phyloP scores from a whole-genome alignment of 2,113 vertebrate species.

The Platysternon megacephalum region DNA sequence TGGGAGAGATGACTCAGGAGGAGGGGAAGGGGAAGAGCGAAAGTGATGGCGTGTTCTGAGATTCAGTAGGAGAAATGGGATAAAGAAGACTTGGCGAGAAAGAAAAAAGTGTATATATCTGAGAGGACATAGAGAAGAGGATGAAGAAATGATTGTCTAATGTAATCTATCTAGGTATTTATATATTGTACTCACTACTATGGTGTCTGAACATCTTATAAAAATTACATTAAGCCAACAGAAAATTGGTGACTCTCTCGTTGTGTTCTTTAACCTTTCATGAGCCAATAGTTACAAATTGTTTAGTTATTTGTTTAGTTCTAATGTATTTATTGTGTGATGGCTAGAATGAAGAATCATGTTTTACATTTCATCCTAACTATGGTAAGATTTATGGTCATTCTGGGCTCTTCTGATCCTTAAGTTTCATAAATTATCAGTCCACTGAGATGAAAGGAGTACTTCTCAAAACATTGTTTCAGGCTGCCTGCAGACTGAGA shows the following conservation, averaged over 20 bases:
- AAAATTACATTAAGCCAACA: neutral
- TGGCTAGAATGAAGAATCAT: neutral
- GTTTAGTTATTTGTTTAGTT: neutral
- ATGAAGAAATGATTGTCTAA: neutral
- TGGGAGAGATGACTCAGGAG: neutral
- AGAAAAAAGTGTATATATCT: neutral
- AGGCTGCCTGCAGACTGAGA: neutral
- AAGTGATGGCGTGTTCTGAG: neutral
- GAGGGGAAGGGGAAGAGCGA: neutral
- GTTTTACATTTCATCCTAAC: neutral
- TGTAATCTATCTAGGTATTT: neutral
- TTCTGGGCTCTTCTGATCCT: neutral
- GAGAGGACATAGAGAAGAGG: neutral
- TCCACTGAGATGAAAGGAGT: neutral
- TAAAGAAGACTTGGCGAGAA: neutral
- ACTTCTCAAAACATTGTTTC: fast-evolving
- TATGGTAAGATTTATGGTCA: neutral
- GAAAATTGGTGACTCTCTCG: fast-evolving
- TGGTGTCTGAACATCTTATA: neutral
- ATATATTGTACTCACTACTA: neutral
- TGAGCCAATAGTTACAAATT: neutral
- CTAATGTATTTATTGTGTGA: neutral
- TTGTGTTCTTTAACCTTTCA: neutral
- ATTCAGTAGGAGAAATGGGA: neutral
- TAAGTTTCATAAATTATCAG: neutral